A percentile compares a stretch with the other conserved stretches of the same genome.
Evolutionary conservation across 1,140 invertebrate species (phyloP).

Genomic region (Dryas iulia): DNA sequence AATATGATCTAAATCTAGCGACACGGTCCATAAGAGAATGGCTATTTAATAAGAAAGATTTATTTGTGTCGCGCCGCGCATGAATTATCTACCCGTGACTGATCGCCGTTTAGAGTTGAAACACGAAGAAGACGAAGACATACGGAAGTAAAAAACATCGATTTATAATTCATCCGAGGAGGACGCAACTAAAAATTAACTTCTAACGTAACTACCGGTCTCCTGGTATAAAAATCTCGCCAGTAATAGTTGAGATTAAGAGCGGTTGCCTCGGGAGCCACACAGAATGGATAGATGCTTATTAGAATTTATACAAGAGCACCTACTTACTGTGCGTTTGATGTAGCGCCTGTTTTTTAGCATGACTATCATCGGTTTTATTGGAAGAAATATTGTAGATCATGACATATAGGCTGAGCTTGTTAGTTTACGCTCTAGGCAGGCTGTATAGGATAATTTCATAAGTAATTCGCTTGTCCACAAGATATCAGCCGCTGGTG

Average conservation of each 20-base stretch:
- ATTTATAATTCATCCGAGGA: slow-evolving; percentile 62
- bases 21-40: slow-evolving; percentile 53
- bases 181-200: slow-evolving; percentile 72
- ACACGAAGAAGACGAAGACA: slow-evolving; percentile 56
- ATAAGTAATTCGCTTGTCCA: slow-evolving; percentile 66
- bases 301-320: slow-evolving; percentile 66
- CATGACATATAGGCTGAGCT: slow-evolving; percentile 51
- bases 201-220: slow-evolving; percentile 63
- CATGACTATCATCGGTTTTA: slow-evolving; percentile 58
- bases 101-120: slow-evolving; percentile 53
- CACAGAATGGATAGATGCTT: slow-evolving; percentile 56
- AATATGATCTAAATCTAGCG: slow-evolving; percentile 52
- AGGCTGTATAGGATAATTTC: slow-evolving; percentile 62
- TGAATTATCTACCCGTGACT: slow-evolving; percentile 62
- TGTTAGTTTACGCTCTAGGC: slow-evolving; percentile 51
- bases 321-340: slow-evolving; percentile 48
- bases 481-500: slow-evolving; percentile 63
- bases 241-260: slow-evolving; percentile 72
- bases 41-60: slow-evolving; percentile 52
- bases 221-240: slow-evolving; percentile 56
- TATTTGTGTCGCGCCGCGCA: slow-evolving; percentile 51
- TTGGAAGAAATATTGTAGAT: slow-evolving; percentile 61
- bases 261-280: slow-evolving; percentile 63
- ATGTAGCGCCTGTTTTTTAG: slow-evolving; percentile 60
- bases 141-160: slow-evolving; percentile 46